Percentiles rank a stretch among this genome's conserved stretches.
Conservation (phyloP, 2,888 invertebrate genomes). For the Electrophaes corylata region DNA sequence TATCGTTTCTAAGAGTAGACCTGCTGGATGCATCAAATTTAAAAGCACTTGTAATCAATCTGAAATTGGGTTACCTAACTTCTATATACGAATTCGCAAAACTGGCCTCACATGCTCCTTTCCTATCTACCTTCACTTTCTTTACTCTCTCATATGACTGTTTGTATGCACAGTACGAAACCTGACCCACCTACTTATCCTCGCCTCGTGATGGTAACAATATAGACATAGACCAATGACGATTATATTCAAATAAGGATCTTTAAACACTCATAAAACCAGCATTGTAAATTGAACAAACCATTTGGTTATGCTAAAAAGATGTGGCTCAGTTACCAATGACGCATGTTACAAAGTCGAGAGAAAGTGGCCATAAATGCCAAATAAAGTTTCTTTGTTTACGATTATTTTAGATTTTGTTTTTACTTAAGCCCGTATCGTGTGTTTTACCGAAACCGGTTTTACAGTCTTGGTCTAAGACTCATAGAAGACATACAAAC, state of each 20-base stretch:
- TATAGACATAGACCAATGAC: slow-evolving; percentile 43
- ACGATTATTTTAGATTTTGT: slow-evolving; percentile 4
- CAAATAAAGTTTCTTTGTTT: slow-evolving; percentile 30
- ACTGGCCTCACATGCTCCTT: background rate
- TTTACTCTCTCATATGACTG: slow-evolving; percentile 54
- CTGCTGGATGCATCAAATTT: too few relatives aligned
- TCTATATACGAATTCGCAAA: too few relatives aligned
- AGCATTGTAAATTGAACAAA: slow-evolving; percentile 38
- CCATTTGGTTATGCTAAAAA: slow-evolving; percentile 21
- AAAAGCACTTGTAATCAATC: too few relatives aligned
- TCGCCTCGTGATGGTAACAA: slow-evolving; percentile 18
- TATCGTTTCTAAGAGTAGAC: too few relatives aligned
- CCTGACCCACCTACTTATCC: slow-evolving; percentile 53
- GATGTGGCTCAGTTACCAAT: slow-evolving; percentile 41
- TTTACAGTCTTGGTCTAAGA: too few relatives aligned
- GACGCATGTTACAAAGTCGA: slow-evolving; percentile 43
- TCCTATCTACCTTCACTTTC: slow-evolving; percentile 60
- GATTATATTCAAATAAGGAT: slow-evolving; percentile 21
- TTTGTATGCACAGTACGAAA: slow-evolving; percentile 64
- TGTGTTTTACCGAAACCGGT: too few relatives aligned
- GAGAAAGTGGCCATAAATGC: slow-evolving; percentile 60
- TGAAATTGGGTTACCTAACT: too few relatives aligned
- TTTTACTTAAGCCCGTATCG: too few relatives aligned
- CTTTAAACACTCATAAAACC: slow-evolving; percentile 10
- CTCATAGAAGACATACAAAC: too few relatives aligned